Evolutionary conservation across 2,797 vertebrate genomes (phyloP).

Genomic region (Rhinatrema bivittatum): DNA sequence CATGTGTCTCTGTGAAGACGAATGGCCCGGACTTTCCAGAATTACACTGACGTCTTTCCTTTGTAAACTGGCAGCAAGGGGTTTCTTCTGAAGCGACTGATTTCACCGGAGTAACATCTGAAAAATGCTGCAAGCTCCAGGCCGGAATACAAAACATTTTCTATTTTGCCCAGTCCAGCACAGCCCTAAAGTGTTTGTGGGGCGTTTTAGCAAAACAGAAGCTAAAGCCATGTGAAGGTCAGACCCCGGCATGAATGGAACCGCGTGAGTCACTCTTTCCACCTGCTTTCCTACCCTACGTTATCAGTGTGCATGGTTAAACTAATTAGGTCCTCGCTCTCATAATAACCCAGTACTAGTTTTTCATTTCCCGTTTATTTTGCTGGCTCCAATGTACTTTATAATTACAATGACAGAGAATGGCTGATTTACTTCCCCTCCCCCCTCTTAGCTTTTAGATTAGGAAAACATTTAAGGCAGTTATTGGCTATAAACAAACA

Average conservation of each 20-base stretch:
- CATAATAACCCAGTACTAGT: conserved; percentile 5
- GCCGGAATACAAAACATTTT: not conserved
- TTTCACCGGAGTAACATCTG: conserved; percentile 1
- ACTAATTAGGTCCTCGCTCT: conserved; percentile 6
- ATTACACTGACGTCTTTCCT: conserved; percentile 1
- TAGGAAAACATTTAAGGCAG: too few relatives aligned
- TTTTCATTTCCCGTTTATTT: too few relatives aligned
- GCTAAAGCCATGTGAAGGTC: conserved; percentile 33
- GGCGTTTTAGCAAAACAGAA: conserved; percentile 29
- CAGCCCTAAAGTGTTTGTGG: conserved; percentile 7
- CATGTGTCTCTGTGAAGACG: too few relatives aligned
- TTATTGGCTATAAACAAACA: too few relatives aligned
- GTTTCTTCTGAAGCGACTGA: conserved; percentile 4
- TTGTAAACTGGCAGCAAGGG: conserved; percentile 13
- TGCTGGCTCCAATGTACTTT: too few relatives aligned
- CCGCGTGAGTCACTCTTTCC: conserved; percentile 34
- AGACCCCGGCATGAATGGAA: conserved; percentile 17
- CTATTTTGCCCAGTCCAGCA: conserved; percentile 14
- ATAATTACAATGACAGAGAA: too few relatives aligned
- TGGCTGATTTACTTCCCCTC: too few relatives aligned
- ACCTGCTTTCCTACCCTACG: conserved; percentile 17
- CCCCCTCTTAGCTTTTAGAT: too few relatives aligned
- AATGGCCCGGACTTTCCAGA: not conserved
- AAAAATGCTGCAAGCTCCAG: not conserved
- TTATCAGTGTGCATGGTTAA: conserved; percentile 16